phyloP scores from a whole-genome alignment of 2,113 vertebrate species.

The Hymenochirus boettgeri region DNA sequence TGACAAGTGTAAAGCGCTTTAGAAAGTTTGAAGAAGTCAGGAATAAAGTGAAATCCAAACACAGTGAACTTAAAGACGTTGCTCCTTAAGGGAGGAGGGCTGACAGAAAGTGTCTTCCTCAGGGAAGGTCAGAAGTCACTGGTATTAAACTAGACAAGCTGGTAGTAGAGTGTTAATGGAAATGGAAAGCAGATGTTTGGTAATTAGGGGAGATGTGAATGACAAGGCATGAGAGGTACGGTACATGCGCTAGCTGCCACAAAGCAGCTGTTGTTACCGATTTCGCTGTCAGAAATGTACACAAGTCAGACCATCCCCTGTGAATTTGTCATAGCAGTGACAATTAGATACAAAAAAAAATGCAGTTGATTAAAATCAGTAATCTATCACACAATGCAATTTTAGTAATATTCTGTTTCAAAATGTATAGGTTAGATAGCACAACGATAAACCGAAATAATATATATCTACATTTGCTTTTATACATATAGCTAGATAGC shows the following conservation, averaged over 20 bases:
- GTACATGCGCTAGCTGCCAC: constrained; percentile 84
- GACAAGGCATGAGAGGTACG: constrained; percentile 90
- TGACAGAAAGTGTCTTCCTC: constrained; percentile 85
- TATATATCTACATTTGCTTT: neutral
- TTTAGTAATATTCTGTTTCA: constrained; percentile 41
- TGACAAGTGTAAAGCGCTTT: neutral
- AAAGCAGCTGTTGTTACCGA: constrained; percentile 87
- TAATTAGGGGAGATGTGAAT: constrained; percentile 99
- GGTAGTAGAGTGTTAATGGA: constrained; percentile 89
- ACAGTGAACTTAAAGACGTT: constrained; percentile 40
- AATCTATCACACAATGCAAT: constrained; percentile 51
- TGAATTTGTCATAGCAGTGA: constrained; percentile 65
- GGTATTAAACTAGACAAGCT: constrained; percentile 93
- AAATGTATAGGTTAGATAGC: constrained; percentile 37
- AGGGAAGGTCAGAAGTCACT: constrained; percentile 90
- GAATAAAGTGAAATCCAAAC: constrained; percentile 28
- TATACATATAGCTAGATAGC: neutral
- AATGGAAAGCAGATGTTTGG: constrained; percentile 98
- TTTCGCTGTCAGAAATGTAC: constrained; percentile 89
- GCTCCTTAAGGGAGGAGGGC: constrained; percentile 67
- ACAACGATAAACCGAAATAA: constrained; percentile 10
- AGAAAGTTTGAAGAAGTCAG: constrained; percentile 30
- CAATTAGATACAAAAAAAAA: constrained; percentile 61
- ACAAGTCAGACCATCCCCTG: constrained; percentile 87
- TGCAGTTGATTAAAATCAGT: constrained; percentile 69